Evolutionary conservation across 1,140 invertebrate genomes (phyloP).

Genomic region (Drosophila guanche): DNA sequence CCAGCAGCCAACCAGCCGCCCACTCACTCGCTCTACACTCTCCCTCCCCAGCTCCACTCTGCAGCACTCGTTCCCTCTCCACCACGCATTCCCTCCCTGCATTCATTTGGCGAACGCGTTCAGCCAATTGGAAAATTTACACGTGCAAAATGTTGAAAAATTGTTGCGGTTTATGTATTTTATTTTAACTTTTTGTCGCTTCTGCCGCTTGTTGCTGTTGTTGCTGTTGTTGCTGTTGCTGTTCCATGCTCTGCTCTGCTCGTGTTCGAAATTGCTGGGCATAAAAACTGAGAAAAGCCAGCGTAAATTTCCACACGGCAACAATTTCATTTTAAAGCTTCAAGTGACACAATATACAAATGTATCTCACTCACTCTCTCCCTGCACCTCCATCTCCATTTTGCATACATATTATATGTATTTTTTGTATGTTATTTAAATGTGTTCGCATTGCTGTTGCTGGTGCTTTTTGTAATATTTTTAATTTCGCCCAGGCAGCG

Average conservation of each 20-base stretch:
- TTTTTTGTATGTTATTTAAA: constrained; percentile 78
- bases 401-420: constrained; percentile 5
- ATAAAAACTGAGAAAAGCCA: constrained; percentile 70
- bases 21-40: constrained; percentile 20
- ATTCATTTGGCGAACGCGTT: constrained; percentile 59
- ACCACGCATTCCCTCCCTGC: constrained; percentile 21
- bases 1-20: constrained; percentile 27
- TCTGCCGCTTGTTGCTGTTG: neutral
- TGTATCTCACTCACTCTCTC: neutral
- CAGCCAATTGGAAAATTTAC: constrained; percentile 83
- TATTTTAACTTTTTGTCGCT: constrained; percentile 41
- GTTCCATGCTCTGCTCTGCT: constrained; percentile 31
- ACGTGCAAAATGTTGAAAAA: constrained; percentile 83
- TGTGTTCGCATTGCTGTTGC: constrained; percentile 57
- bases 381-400: too few species aligned
- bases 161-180: constrained; percentile 79
- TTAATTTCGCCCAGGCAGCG: constrained; percentile 80
- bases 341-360: constrained; percentile 43
- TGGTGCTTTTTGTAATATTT: constrained; percentile 76
- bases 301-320: constrained; percentile 63
- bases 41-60: neutral
- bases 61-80: neutral
- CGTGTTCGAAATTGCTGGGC: constrained; percentile 66
- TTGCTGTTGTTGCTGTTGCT: neutral
- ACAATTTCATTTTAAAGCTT: constrained; percentile 77